These are phyloP conservation scores for Phalacrocorax pelagicus DNA, from an alignment of 2,113 vertebrate genomes.

Conservation along the genomic window DNA sequence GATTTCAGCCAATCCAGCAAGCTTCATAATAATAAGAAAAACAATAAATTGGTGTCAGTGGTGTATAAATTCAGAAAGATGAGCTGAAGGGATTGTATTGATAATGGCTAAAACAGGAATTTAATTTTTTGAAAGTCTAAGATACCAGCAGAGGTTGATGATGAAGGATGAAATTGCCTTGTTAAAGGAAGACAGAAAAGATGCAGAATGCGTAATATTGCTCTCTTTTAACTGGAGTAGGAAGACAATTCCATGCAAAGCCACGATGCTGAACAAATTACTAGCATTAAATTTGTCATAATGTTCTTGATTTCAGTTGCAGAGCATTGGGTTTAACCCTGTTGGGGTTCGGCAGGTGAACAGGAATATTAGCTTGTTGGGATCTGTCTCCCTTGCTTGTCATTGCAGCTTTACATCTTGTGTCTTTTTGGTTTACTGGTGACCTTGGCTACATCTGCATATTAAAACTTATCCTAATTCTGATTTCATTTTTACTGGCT, in stretches of 20 bases:
- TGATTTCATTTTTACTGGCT: not conserved
- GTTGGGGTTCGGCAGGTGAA: not conserved
- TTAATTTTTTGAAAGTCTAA: constrained; percentile 31
- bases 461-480: not conserved
- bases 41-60: not conserved
- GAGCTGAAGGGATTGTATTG: not conserved
- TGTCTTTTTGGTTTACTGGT: not conserved
- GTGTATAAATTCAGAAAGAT: constrained; percentile 35
- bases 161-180: constrained; percentile 41
- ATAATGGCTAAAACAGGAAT: constrained; percentile 30
- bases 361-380: not conserved
- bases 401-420: not conserved
- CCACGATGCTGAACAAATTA: not conserved
- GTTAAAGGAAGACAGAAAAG: not conserved
- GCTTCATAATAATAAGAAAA: constrained; percentile 5
- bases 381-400: not conserved
- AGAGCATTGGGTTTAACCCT: not conserved
- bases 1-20: not conserved
- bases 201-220: not conserved
- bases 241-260: not conserved
- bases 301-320: not conserved
- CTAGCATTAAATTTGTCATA: not conserved
- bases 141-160: not conserved
- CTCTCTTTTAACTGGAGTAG: not conserved
- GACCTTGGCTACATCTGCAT: not conserved